These are phyloP conservation scores for Brachypodius melanocephalos DNA, from an alignment of 2,113 vertebrate species.

Conservation along the genomic window DNA sequence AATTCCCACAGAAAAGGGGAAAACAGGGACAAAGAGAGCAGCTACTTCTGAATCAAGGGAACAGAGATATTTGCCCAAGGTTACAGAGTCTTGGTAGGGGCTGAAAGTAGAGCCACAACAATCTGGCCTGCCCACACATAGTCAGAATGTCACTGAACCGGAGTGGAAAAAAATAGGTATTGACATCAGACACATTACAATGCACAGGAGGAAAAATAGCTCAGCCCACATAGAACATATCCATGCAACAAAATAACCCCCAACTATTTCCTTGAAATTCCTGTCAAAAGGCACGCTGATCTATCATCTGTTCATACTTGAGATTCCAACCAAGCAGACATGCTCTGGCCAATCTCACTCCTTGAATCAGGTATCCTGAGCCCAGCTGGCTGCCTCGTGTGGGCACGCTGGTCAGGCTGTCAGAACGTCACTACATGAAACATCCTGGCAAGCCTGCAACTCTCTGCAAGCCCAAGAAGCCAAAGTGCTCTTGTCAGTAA, in stretches of 20 bases:
- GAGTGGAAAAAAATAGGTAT: background rate
- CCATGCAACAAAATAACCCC: background rate
- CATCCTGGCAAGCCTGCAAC: background rate
- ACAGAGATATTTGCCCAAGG: background rate
- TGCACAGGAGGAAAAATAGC: background rate
- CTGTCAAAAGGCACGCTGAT: background rate
- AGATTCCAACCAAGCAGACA: slow-evolving; percentile 11
- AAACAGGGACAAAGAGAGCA: background rate
- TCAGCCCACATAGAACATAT: background rate
- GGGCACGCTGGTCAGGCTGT: slow-evolving; percentile 6
- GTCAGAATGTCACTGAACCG: background rate
- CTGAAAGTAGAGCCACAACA: background rate
- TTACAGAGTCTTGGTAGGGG: background rate
- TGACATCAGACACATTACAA: slow-evolving; percentile 15
- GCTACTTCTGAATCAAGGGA: background rate
- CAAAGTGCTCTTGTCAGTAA: background rate
- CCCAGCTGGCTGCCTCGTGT: slow-evolving; percentile 5
- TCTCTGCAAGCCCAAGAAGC: background rate
- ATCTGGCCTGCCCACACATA: background rate
- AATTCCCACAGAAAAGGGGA: background rate
- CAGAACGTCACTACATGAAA: background rate
- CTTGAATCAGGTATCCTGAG: background rate
- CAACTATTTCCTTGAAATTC: background rate
- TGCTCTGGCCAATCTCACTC: background rate
- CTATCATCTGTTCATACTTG: slow-evolving; percentile 28